Base-by-base conservation (phyloP, 2,888 invertebrate species). In the Thyatira batis region DNA sequence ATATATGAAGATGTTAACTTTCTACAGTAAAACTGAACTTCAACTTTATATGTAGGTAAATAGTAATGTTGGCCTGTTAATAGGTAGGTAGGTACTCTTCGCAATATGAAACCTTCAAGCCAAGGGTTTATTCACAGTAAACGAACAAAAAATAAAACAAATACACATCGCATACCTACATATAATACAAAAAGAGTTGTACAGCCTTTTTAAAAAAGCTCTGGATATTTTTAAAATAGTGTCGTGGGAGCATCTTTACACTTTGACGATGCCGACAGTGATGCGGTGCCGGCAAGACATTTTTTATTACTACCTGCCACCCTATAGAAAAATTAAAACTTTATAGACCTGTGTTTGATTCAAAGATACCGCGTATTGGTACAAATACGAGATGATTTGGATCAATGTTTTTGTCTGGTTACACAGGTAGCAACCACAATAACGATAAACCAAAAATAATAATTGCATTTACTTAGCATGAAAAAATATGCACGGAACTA, bases 201-300 rank as follows among this genome's bases (percentile, higher is more conserved):
- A 74, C 63, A 63, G 67, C 75, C 74, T 76, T 78, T 17, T 80
- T 71, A 80, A 83, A 84, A 87, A 84, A 78, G 63, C 71, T 73
- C 75, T 80, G 78, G 78, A 85, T 85, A 84, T 87, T 85, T 87
- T 80, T 78, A 79, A 86, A 87, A 81, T 76, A 80, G 69, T 83
- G 85, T 85, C 88, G 89, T 91, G 90, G 88, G 89, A 89, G 85
- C 79, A 67, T 70, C 69, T 70, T 67, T 55, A 54, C 54, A 69
- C 82, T 89, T 90, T 89, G 88, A 89, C 76, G 78, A 64, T 69
- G 85, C 88, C 90, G 89, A 80, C 88, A 71, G 60, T 61, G 61
- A 60, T 63, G 71, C 76, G 72, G 73, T 70, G 71, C 67, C 68
- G 65, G 71, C 84, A 82, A 87, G 82, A 83, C 78, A 80, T 67